Evolutionary conservation across 2,797 vertebrate species (phyloP), one percentile per base, ranked within the genome.

Genomic region (Peromyscus melanophrys): DNA sequence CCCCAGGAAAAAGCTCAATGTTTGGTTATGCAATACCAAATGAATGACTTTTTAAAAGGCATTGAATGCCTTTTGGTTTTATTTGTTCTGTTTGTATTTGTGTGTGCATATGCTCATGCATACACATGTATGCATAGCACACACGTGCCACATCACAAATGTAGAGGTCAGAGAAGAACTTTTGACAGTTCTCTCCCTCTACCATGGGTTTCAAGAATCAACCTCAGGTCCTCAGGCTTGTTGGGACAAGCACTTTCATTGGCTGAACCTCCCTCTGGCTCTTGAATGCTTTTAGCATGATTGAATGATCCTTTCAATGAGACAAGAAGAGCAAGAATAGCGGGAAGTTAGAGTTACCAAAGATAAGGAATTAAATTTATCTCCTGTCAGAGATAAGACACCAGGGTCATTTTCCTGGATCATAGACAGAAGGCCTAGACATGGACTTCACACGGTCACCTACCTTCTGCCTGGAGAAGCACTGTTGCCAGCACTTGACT

Each of bases 291-390:
- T 84, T 93, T 93, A 55, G 40, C 37, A 5, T 29, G 29, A 40
- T 25, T 81, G 46, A 67, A 75, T 63, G 37, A 37, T 88, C 59
- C 78, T 93, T 59, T 90, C 88, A 55, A 1, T 57, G 29, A 37
- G 67, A 73, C 23, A 78, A 11, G 59, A 86, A 87, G 73, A 94
- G n/a, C 40, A 63, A 83, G 57, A 94, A 57, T 52, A 61, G 16
- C 52, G 40, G 63, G 37, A 86, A 88, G n/a, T 55, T 73, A 89
- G 46, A 71, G 67, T 40, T 86, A 43, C 55, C 21, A 57, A 43
- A 82, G 82, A 95, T 86, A 93, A 90, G 85, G 52, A 80, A 23
- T 88, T 73, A 57, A 89, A 73, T 75, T 75, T 29, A 85, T 78
- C n/a, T 7, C 5, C 21, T 2, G 9, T 67, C 46, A 81, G 29